Evolutionary conservation across 2,113 vertebrate species (phyloP), one percentile per base, ranked within the genome.

Genomic region (Psophia crepitans): DNA sequence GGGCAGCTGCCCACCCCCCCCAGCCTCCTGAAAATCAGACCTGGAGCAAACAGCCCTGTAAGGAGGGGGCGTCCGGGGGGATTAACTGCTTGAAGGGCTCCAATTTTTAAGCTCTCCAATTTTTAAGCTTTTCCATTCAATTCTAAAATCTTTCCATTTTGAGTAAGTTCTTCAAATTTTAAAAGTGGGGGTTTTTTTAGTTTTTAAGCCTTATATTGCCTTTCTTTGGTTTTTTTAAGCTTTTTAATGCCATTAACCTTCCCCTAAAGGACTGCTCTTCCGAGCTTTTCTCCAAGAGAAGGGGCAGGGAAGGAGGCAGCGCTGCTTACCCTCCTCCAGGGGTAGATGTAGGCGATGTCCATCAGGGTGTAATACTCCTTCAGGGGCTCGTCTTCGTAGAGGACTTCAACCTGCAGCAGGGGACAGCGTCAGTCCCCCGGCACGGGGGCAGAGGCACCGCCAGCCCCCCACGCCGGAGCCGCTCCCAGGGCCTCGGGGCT

Each of bases 321-420:
- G 37, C 14, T 12, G 73, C 98, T 98, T 78, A 99, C 99, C 97
- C 99, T 97, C 98, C 99, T 98, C 98, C 99, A 99, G 83, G 99
- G 99, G 28, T 99, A 99, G 96, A 99, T 99, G 96, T 99, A 99
- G 64, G 99, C 98, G 2, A 99, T 99, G 76, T 99, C 99, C 99
- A 99, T 99, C 95, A 99, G 98, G 41, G 99, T 99, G 97, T 99
- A 99, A 94, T 99, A 99, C 64, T 99, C 99, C 98, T 99, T 99
- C 91, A 99, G 96, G 2, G 99, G 99, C 80, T 99, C 99, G 0
- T 99, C 99, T 84, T 99, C 99, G 0, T 99, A 99, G 61, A 99
- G 97, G 37, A 99, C 99, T 93, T 99, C 99, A 95, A 99, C 99
- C 99, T 99, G 97, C 17, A 1, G 6, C 46, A 30, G 51, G 58